These are phyloP conservation scores for Callyntrura guangdongensis DNA, from an alignment of 2,888 invertebrate genomes.

Conservation along the genomic window DNA sequence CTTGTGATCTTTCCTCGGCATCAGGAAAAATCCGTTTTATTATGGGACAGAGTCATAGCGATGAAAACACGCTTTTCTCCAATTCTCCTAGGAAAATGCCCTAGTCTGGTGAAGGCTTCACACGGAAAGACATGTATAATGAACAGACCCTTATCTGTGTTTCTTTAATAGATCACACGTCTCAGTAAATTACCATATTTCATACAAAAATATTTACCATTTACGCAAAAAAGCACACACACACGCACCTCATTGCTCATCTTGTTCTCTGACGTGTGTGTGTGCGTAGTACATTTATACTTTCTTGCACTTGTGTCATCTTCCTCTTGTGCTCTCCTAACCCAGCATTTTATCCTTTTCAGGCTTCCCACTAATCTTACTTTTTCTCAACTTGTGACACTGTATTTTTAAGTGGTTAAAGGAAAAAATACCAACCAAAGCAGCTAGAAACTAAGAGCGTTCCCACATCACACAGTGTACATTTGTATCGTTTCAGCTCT, in stretches of 20 bases:
- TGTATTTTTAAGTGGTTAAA: background rate
- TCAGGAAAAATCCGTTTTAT: background rate
- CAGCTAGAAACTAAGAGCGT: background rate
- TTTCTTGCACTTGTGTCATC: conserved; percentile 35
- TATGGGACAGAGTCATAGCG: background rate
- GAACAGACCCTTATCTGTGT: background rate
- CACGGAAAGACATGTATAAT: background rate
- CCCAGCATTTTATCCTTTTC: conserved; percentile 6
- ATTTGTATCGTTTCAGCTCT: conserved; percentile 7
- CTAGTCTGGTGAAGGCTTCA: background rate
- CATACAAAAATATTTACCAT: conserved; percentile 43
- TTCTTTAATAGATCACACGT: conserved; percentile 1
- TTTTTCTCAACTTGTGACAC: conserved; percentile 1
- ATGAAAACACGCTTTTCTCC: background rate
- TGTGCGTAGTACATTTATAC: background rate
- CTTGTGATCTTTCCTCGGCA: background rate
- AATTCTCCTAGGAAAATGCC: background rate
- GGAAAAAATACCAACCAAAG: background rate
- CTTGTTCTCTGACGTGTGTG: background rate
- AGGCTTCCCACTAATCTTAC: conserved; percentile 1
- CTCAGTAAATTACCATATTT: background rate
- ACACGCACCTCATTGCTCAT: conserved; percentile 20
- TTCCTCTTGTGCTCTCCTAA: background rate
- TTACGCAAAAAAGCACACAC: conserved; percentile 33
- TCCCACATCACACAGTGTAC: background rate